A percentile compares a stretch with the other conserved stretches of the same genome.
Conservation (phyloP, 2,113 vertebrate species). For the Ictidomys tridecemlineatus region DNA sequence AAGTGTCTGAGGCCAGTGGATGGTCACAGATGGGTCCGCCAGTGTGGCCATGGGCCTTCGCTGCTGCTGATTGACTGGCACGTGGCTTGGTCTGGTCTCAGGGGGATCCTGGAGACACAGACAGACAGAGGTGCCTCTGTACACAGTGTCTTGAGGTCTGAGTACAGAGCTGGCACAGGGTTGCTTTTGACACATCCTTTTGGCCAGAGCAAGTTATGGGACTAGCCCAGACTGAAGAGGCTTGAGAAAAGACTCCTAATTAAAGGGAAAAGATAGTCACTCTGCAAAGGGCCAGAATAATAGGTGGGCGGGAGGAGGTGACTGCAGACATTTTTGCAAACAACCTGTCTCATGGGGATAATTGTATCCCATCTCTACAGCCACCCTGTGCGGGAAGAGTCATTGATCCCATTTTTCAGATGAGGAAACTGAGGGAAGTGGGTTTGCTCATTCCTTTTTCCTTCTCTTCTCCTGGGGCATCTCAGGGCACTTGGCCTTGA, state of each 20-base stretch:
- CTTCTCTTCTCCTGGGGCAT: not conserved
- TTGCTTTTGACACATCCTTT: not conserved
- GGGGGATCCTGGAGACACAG: no score
- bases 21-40: not conserved
- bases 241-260: not conserved
- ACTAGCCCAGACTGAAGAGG: not conserved
- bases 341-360: not conserved
- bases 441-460: not conserved
- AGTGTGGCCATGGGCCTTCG: no score
- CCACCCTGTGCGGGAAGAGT: not conserved
- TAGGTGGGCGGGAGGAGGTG: rapidly evolving
- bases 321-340: not conserved
- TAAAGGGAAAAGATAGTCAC: not conserved
- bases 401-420: not conserved
- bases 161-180: not conserved
- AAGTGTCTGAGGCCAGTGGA: rapidly evolving
- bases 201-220: not conserved
- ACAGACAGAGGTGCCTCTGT: not conserved
- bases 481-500: not conserved
- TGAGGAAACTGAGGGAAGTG: not conserved
- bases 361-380: not conserved
- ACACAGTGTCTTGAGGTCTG: not conserved
- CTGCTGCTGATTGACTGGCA: not conserved
- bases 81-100: rapidly evolving
- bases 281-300: not conserved